Conservation (phyloP, 2,888 invertebrate genomes). For the Stenodera caucasica region DNA sequence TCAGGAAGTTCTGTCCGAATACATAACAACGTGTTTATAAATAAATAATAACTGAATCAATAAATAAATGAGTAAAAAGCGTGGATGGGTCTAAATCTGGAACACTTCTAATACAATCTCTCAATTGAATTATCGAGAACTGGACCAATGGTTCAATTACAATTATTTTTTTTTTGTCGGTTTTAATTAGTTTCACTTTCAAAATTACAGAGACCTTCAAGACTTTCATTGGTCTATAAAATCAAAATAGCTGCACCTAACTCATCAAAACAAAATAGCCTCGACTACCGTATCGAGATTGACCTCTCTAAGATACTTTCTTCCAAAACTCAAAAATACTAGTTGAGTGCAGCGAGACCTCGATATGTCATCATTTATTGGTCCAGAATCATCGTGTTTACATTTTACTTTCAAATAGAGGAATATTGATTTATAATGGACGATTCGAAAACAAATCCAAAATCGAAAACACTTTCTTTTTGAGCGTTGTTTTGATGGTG, state of each 20-base stretch:
- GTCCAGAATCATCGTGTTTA: slow-evolving; percentile 7
- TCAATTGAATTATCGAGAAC: slow-evolving; percentile 9
- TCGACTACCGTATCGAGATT: not conserved
- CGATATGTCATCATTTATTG: slow-evolving; percentile 6
- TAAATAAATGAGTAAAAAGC: not conserved
- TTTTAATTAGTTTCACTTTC: slow-evolving; percentile 33
- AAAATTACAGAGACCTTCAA: slow-evolving; percentile 26
- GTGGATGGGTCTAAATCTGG: slow-evolving; percentile 11
- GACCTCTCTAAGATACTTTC: not conserved
- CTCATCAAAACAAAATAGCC: slow-evolving; percentile 11
- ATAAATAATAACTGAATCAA: not conserved
- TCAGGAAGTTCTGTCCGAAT: too few relatives aligned
- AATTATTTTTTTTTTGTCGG: slow-evolving; percentile 10
- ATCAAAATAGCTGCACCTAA: slow-evolving; percentile 25
- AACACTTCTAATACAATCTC: slow-evolving; percentile 16
- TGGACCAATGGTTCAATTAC: slow-evolving; percentile 17
- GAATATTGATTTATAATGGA: too few relatives aligned
- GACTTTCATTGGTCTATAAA: slow-evolving; percentile 34
- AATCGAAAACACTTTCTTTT: slow-evolving; percentile 4
- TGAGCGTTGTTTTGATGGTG: not conserved
- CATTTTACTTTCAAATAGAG: slow-evolving; percentile 16
- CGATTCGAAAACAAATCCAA: not conserved
- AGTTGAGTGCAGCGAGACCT: slow-evolving; percentile 9
- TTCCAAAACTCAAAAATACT: too few relatives aligned
- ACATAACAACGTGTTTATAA: not conserved